Conservation (phyloP, 2,113 vertebrate species). For the Scytalopus superciliaris region DNA sequence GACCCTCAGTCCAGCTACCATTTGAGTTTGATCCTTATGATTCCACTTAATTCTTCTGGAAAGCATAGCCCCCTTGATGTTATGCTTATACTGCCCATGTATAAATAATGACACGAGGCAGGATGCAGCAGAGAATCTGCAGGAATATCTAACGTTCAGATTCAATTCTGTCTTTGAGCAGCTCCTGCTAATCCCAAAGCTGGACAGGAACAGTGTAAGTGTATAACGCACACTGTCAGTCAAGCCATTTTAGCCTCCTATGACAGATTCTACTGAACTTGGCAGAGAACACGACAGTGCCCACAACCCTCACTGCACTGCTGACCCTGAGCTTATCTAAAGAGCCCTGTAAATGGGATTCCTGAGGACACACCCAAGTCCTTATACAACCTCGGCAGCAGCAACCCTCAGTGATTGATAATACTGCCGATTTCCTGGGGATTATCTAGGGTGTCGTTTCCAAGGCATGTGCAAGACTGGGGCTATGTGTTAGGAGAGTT, state of each 20-base stretch:
- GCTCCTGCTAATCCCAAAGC: neutral
- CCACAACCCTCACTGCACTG: neutral
- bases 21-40: neutral
- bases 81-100: neutral
- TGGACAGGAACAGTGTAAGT: neutral
- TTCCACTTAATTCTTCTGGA: neutral
- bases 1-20: neutral
- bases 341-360: neutral
- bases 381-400: neutral
- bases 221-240: neutral
- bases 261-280: neutral
- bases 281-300: neutral
- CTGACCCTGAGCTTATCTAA: neutral
- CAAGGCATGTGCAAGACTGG: fast-evolving
- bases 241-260: neutral
- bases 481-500: neutral
- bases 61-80: neutral
- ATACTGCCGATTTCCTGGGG: neutral
- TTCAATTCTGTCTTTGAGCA: neutral
- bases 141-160: neutral
- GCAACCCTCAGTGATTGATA: neutral
- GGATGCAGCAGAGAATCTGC: neutral
- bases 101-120: neutral
- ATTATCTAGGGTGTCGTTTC: neutral
- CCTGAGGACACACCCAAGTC: neutral